Conservation (phyloP, 53 echinoderm and acorn worm species). For the Arbacia lixula region DNA sequence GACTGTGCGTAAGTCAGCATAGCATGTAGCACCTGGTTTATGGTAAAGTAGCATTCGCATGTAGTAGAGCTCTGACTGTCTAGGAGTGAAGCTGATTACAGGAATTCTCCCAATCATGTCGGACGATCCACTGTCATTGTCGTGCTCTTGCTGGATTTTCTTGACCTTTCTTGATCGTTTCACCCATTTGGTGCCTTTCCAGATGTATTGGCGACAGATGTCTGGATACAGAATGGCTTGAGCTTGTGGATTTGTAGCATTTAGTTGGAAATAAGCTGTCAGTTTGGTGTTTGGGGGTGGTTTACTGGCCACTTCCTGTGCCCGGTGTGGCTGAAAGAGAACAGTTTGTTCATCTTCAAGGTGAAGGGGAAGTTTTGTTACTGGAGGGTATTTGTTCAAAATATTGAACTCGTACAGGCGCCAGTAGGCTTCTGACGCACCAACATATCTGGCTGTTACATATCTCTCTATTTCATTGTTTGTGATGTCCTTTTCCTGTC, state of each 20-base stretch:
- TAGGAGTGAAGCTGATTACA: constrained; percentile 47
- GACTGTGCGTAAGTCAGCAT: constrained; percentile 32
- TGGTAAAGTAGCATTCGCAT: constrained; percentile 53
- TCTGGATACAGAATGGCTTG: constrained; percentile 20
- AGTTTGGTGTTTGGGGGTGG: background rate
- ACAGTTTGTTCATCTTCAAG: too few relatives aligned
- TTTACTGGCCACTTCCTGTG: too few relatives aligned
- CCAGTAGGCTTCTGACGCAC: constrained; percentile 32
- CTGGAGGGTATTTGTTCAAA: background rate
- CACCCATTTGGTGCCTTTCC: constrained; percentile 7
- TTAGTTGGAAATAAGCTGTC: background rate
- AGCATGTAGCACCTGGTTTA: constrained; percentile 52
- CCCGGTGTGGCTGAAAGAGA: too few relatives aligned
- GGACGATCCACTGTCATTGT: constrained; percentile 28
- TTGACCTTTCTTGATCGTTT: constrained; percentile 34
- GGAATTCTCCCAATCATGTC: constrained; percentile 55
- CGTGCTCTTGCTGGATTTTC: constrained; percentile 24
- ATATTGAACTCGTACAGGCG: background rate
- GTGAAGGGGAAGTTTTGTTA: background rate
- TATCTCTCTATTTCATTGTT: background rate
- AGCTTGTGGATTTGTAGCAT: background rate
- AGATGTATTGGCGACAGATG: constrained; percentile 31
- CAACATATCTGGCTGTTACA: constrained; percentile 21
- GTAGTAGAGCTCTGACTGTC: constrained; percentile 48
- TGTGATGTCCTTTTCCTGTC: background rate